phyloP scores from a whole-genome alignment of 1,140 invertebrate species.

The Apis laboriosa region DNA sequence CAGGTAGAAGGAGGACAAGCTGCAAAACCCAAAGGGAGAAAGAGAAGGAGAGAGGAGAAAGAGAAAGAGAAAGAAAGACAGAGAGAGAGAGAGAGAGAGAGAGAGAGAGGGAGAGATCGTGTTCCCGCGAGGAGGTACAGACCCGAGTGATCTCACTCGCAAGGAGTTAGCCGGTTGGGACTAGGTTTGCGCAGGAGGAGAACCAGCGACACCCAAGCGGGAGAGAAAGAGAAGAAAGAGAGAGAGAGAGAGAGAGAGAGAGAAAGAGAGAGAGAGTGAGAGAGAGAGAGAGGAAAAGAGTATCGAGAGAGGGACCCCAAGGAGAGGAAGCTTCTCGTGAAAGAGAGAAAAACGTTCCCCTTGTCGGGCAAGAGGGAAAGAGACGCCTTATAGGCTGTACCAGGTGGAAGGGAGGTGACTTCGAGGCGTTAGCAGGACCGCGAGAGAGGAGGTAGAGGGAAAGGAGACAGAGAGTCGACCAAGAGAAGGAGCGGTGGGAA shows the following conservation, averaged over 20 bases:
- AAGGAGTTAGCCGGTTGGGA: constrained; percentile 57
- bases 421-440: constrained; percentile 58
- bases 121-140: constrained; percentile 52
- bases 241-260: no score
- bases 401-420: constrained; percentile 62
- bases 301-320: constrained; percentile 35
- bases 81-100: background rate
- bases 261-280: no score
- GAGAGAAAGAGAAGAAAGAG: no score
- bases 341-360: constrained; percentile 55
- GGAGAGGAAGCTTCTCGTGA: constrained; percentile 22
- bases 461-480: constrained; percentile 69
- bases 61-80: background rate
- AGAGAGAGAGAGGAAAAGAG: background rate
- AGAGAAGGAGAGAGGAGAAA: constrained; percentile 4
- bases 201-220: background rate
- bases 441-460: constrained; percentile 52
- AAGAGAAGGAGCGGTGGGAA: constrained; percentile 80
- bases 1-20: constrained; percentile 39
- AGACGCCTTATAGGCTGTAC: constrained; percentile 36
- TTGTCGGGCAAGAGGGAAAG: constrained; percentile 48
- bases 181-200: constrained; percentile 67
- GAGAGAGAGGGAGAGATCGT: constrained; percentile 20
- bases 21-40: background rate
- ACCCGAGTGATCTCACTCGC: constrained; percentile 64